Evolutionary conservation across 1,140 invertebrate genomes (phyloP).

Genomic region (Aplysia californica): DNA sequence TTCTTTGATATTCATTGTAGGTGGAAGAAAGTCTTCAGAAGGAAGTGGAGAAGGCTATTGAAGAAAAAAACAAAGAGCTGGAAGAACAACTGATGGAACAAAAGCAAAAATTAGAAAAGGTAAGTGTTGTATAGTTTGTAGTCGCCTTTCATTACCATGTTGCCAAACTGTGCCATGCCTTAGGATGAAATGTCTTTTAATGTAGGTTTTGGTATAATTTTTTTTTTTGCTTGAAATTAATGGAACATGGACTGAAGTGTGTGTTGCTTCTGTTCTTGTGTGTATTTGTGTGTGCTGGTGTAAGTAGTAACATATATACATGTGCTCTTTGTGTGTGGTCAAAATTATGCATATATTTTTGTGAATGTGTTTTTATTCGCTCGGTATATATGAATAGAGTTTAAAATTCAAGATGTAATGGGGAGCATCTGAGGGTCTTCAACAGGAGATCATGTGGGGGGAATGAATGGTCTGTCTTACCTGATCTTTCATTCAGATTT

Average conservation of each 20-base stretch:
- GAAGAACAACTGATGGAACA: conserved; percentile 49
- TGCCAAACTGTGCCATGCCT: not conserved
- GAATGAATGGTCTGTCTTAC: no score
- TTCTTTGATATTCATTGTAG: no score
- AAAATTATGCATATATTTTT: not conserved
- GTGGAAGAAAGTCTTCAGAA: conserved; percentile 55
- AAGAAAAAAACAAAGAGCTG: conserved; percentile 58
- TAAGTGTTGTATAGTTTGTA: conserved; percentile 19
- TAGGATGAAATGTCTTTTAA: not conserved
- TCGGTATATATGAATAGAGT: no score
- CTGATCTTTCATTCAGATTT: no score
- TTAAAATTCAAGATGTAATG: no score
- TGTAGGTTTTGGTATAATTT: not conserved
- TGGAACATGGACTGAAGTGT: not conserved
- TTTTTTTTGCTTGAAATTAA: not conserved
- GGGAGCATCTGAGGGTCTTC: no score
- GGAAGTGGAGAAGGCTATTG: conserved; percentile 52
- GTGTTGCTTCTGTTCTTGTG: no score
- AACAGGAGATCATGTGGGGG: no score
- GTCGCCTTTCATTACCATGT: not conserved
- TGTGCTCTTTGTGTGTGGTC: no score
- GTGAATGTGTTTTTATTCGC: not conserved
- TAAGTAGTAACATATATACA: no score
- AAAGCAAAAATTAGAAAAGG: conserved; percentile 51
- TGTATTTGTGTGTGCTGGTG: no score